Evolutionary conservation across 2,888 invertebrate species (phyloP).

Genomic region (Campopleginae sp.): DNA sequence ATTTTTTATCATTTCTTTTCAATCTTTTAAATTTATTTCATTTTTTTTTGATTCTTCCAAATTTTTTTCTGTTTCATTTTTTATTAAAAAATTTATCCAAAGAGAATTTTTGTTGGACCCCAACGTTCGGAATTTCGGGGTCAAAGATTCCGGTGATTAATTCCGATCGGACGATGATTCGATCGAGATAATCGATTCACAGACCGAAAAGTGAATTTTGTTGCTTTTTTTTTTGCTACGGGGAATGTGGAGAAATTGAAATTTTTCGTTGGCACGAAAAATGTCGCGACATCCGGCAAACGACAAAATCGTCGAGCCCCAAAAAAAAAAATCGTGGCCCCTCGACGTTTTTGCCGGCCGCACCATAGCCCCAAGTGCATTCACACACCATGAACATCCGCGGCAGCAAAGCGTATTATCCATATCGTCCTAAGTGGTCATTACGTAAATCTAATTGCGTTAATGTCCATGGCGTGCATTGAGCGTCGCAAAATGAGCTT

Average conservation of each 20-base stretch:
- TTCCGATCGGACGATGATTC: not conserved
- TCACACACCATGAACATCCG: conserved; percentile 39
- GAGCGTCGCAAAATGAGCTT: conserved; percentile 59
- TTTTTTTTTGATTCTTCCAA: too few relatives aligned
- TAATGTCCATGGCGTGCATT: conserved; percentile 65
- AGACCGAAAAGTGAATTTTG: not conserved
- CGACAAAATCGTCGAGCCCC: conserved; percentile 64
- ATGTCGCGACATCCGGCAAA: conserved; percentile 62
- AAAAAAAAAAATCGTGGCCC: conserved; percentile 9
- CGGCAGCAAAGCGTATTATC: conserved; percentile 64
- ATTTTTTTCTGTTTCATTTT: too few relatives aligned
- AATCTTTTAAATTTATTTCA: too few relatives aligned
- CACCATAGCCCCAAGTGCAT: not conserved
- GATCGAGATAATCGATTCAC: not conserved
- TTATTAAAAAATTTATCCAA: too few relatives aligned
- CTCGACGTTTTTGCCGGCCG: not conserved
- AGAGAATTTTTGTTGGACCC: too few relatives aligned
- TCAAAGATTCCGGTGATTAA: not conserved
- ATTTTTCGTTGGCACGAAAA: conserved; percentile 51
- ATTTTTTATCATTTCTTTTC: too few relatives aligned
- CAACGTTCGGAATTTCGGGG: too few relatives aligned
- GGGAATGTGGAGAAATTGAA: not conserved
- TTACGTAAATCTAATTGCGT: conserved; percentile 75
- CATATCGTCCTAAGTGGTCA: conserved; percentile 70
- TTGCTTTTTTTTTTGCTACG: not conserved